phyloP scores from a whole-genome alignment of 53 echinoderm and acorn worm species.

The Holothuria scabra region DNA sequence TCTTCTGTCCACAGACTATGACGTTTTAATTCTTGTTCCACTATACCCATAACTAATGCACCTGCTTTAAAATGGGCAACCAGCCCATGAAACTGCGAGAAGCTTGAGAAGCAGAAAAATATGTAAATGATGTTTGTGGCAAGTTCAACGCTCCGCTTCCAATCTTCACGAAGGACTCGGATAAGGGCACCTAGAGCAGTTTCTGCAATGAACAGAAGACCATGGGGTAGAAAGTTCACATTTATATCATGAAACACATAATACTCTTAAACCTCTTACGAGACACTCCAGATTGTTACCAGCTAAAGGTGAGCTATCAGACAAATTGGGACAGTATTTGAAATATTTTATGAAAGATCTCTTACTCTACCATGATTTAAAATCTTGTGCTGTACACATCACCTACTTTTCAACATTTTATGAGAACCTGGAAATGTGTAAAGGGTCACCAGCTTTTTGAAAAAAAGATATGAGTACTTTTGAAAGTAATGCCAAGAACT shows the following conservation, averaged over 20 bases:
- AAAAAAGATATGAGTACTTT: too few species aligned
- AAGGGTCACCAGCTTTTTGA: too few species aligned
- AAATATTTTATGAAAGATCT: too few species aligned
- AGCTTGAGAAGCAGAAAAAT: slow-evolving; percentile 99
- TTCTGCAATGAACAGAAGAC: slow-evolving; percentile 55
- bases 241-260: neutral
- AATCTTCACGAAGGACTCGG: slow-evolving; percentile 93
- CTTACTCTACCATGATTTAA: too few species aligned
- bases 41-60: slow-evolving; percentile 93
- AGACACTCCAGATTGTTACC: too few species aligned
- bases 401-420: too few species aligned
- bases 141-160: slow-evolving; percentile 97
- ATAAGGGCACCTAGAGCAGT: slow-evolving; percentile 92
- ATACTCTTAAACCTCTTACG: too few species aligned
- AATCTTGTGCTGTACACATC: too few species aligned
- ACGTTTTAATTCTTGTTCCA: slow-evolving; percentile 91
- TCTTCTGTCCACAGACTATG: slow-evolving; percentile 92
- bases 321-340: too few species aligned
- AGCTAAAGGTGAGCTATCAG: too few species aligned
- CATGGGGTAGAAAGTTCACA: neutral
- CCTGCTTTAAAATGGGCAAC: slow-evolving; percentile 98
- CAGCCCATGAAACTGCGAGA: slow-evolving; percentile 94
- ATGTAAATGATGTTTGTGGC: slow-evolving; percentile 99
- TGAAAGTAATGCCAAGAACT: too few species aligned
- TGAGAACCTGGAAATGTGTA: too few species aligned